These are phyloP conservation scores for Noctua janthe DNA, from an alignment of 2,888 invertebrate species.

Conservation along the genomic window DNA sequence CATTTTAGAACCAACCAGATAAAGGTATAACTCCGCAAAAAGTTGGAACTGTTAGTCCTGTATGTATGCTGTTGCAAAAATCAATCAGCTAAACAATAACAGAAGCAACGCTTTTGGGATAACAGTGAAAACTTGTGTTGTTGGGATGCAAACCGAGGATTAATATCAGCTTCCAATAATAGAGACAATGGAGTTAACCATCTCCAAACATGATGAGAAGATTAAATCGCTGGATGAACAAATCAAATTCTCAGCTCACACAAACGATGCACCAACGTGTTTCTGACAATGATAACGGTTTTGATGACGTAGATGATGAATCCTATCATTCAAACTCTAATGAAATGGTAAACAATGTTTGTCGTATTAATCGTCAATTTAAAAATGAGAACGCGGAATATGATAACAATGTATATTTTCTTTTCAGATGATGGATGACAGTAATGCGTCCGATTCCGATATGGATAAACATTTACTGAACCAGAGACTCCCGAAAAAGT, in stretches of 20 bases:
- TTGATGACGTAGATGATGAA: conserved; percentile 41
- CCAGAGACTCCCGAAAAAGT: conserved; percentile 33
- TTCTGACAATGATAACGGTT: conserved; percentile 48
- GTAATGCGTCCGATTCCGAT: conserved; percentile 21
- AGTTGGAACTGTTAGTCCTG: too few species aligned
- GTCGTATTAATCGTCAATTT: background rate
- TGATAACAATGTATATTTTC: background rate
- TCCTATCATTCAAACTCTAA: conserved; percentile 33
- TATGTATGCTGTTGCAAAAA: too few species aligned
- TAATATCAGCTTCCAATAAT: conserved; percentile 67
- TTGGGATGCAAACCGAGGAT: conserved; percentile 73
- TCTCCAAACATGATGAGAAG: conserved; percentile 67
- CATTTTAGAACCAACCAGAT: too few species aligned
- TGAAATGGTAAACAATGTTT: conserved; percentile 31
- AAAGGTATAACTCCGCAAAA: too few species aligned
- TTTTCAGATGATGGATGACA: conserved; percentile 45
- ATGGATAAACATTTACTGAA: conserved; percentile 28
- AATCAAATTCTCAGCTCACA: conserved; percentile 54
- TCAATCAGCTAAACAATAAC: background rate
- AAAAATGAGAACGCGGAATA: background rate
- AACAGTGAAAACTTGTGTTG: conserved; percentile 62
- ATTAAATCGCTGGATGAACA: conserved; percentile 70
- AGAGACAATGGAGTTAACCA: conserved; percentile 70
- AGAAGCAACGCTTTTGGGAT: background rate
- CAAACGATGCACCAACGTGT: conserved; percentile 31